Conservation (phyloP, 2,113 vertebrate species). For the Cinclus cinclus region DNA sequence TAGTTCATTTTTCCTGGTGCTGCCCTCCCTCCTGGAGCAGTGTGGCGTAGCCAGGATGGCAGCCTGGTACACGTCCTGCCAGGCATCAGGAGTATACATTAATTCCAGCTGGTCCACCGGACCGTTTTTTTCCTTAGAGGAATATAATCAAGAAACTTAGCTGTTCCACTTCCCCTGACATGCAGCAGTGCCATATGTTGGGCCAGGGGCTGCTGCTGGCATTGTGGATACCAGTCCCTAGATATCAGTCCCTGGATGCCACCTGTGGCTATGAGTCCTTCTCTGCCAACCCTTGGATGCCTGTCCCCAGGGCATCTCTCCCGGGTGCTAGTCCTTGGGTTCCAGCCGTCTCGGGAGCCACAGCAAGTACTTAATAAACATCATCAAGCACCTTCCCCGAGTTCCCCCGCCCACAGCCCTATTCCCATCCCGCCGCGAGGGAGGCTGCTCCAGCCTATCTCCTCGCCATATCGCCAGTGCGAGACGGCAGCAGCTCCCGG, state of each 20-base stretch:
- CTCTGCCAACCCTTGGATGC: neutral
- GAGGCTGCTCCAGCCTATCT: neutral
- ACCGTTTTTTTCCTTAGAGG: neutral
- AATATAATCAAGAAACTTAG: neutral
- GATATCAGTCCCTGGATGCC: neutral
- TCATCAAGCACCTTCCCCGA: neutral
- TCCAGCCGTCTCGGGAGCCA: neutral
- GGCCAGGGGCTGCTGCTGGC: neutral
- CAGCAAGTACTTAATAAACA: neutral
- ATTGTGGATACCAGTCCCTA: neutral
- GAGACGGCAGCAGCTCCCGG: neutral
- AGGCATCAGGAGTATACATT: neutral
- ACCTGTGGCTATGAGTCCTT: neutral
- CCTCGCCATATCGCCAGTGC: neutral
- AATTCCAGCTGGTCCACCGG: neutral
- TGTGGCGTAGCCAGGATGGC: neutral
- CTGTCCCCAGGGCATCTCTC: neutral
- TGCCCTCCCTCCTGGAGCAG: neutral
- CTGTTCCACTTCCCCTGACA: neutral
- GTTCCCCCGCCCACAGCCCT: neutral
- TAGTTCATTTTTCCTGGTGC: neutral
- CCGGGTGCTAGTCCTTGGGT: neutral
- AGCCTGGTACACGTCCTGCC: neutral
- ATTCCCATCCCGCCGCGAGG: neutral
- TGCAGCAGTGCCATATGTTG: neutral